Base-by-base conservation (phyloP, 2,113 vertebrate species). In the Sinocyclocheilus maitianheensis region DNA sequence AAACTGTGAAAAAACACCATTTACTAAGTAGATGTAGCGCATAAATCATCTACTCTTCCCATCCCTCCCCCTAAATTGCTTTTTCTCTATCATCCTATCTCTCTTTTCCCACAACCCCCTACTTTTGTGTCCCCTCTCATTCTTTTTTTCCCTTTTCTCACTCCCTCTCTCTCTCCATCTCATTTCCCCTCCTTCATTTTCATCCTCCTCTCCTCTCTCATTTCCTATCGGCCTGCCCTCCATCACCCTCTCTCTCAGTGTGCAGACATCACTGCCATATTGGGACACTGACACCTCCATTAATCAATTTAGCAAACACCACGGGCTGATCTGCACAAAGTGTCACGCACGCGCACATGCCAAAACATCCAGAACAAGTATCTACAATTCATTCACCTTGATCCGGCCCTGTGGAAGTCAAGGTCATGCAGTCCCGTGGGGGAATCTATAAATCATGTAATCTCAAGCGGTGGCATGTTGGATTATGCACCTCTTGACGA, bases 11-110 rank as follows among this genome's bases (percentile, higher is more conserved):
- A 87, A 77, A 86, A 77, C 79, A 55, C 83, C 76, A 87, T 91
- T 90, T 89, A 76, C 86, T 85, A 84, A 89, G 86, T 69, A 89
- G 83, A 91, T 90, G 79, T 79, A 65, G 40, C 67, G 88, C 89
- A 90, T 90, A 89, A 89, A 93, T 91, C 89, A 85, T 40, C 76
- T 55, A 60, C 75, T 37, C 84, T 51, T n/a, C 69, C 51, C 11
- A 74, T 71, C 48, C 81, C 81, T 74, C 67, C 20, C 37, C 4
- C 55, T 55, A 83, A 74, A 83, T 74, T 37, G 34, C 71, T 58
- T 63, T 48, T 62, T 55, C 80, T 79, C 37, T 24, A 3, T 53
- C 63, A 62, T 84, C 24, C 22, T 53, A 48, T 77, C 18, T 81
- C 78, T 82, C 40, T 51, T 16, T 69, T 18, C 58, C 58, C 63